Evolutionary conservation across 1,140 invertebrate genomes (phyloP), one percentile per base, ranked within the genome.

Genomic region (Branchinecta lynchi): DNA sequence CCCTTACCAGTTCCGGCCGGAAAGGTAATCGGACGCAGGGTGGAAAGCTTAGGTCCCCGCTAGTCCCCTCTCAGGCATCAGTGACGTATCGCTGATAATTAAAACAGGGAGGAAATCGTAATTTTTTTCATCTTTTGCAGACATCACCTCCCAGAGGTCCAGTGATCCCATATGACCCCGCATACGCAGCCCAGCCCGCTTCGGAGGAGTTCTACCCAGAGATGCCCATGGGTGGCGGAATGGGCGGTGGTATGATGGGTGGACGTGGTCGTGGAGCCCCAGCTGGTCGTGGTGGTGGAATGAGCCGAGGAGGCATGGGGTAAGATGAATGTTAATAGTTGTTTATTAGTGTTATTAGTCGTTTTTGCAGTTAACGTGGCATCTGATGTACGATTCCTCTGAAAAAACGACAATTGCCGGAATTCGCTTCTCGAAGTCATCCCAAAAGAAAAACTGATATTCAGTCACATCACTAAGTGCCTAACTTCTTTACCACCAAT

Each of bases 181-280:
- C 12, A 60, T 60, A 60, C 17, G 51, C 17, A 15, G 12, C 51
- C 51, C 12, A 60, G 17, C 51, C 51, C 17, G 2, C 1, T 1
- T 12, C 12, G 51, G 51, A 60, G 12, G 51, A 60, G 12, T 60
- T 15, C 17, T 60, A 15, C 51, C 51, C 51, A 60, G 12, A 12
- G 17, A 60, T 60, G 51, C 12, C 12, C 12, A 12, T 20, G 17
- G 17, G 12, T 60, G 51, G 51, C 51, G 51, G 51, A 60, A 73
- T 72, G 67, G 72, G 72, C 32, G 71, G 72, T 67, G 74, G 75
- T 32, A 70, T 72, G 44, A 73, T 72, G 69, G 73, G 75, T 43
- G 70, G 70, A 44, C 69, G 74, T 32, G 71, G 75, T 8, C 67
- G 74, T 43, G 75, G 76, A 60, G 74, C 73, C 9, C 73, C 74